These are phyloP conservation scores for Lypha dubia DNA, from an alignment of 2,888 invertebrate genomes.

Conservation along the genomic window DNA sequence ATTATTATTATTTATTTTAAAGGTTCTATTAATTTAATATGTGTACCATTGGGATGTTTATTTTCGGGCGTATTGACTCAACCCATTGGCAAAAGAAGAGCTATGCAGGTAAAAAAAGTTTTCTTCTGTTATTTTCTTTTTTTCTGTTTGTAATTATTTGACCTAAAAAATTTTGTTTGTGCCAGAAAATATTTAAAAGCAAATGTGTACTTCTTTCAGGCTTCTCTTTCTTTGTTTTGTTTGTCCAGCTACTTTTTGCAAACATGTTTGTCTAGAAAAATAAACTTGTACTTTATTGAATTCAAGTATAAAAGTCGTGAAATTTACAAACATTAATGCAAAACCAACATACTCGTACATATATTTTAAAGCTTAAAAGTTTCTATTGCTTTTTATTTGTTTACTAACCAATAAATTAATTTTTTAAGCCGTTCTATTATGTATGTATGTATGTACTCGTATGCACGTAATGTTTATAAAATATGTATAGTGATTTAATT, in stretches of 20 bases:
- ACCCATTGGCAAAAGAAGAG: conserved; percentile 88
- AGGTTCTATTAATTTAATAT: conserved; percentile 92
- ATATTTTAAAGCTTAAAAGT: not conserved
- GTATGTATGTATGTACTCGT: not conserved
- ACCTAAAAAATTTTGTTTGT: not conserved
- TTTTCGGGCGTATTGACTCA: conserved; percentile 89
- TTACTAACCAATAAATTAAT: conserved; percentile 4
- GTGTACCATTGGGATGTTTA: conserved; percentile 91
- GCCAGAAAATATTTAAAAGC: not conserved
- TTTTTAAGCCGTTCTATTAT: not conserved
- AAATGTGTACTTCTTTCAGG: not conserved
- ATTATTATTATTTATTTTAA: conserved; percentile 73
- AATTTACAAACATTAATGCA: not conserved
- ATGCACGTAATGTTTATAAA: too few species aligned
- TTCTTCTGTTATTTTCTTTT: conserved; percentile 21
- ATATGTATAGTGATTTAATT: too few species aligned
- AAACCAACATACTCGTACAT: not conserved
- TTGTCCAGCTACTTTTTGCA: not conserved
- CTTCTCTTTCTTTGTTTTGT: not conserved
- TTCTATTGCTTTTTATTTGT: too few species aligned
- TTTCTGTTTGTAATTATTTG: not conserved
- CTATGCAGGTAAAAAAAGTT: conserved; percentile 86
- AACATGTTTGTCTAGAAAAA: not conserved
- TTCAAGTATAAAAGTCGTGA: not conserved
- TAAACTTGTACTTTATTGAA: not conserved